Conservation (phyloP, 2,113 vertebrate species). For the Spea multiplicata region DNA sequence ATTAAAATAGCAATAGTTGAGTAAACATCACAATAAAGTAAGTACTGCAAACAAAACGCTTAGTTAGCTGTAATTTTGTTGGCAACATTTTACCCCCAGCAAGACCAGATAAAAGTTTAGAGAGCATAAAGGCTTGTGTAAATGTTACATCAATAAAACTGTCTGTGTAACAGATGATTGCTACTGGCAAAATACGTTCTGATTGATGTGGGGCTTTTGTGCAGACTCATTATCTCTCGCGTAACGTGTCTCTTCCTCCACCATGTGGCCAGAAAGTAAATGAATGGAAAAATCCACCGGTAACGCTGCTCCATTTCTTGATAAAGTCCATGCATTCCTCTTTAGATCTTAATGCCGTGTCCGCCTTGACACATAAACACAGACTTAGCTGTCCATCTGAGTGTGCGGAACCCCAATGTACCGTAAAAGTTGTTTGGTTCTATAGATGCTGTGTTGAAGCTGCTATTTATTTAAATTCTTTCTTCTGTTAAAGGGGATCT, state of each 20-base stretch:
- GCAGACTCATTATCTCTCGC: not conserved
- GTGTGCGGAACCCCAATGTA: no score
- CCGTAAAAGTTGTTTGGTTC: no score
- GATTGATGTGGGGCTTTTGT: not conserved
- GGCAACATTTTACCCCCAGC: not conserved
- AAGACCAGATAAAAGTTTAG: conserved; percentile 3
- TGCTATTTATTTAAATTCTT: no score
- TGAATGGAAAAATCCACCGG: not conserved
- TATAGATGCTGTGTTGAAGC: no score
- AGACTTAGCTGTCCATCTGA: no score
- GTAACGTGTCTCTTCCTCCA: not conserved
- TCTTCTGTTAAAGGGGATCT: no score
- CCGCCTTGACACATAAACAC: no score
- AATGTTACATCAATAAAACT: conserved; percentile 31
- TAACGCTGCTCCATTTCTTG: no score
- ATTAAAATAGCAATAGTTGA: not conserved
- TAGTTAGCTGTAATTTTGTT: not conserved
- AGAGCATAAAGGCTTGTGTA: conserved; percentile 3
- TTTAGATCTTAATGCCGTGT: no score
- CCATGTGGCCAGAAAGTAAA: not conserved
- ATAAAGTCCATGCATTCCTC: no score
- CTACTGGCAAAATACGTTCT: conserved; percentile 17
- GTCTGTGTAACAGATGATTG: not conserved
- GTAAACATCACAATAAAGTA: not conserved
- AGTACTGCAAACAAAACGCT: not conserved